Base-by-base conservation (phyloP, 2,888 invertebrate species). In the Caenorhabditis macrosperma region DNA sequence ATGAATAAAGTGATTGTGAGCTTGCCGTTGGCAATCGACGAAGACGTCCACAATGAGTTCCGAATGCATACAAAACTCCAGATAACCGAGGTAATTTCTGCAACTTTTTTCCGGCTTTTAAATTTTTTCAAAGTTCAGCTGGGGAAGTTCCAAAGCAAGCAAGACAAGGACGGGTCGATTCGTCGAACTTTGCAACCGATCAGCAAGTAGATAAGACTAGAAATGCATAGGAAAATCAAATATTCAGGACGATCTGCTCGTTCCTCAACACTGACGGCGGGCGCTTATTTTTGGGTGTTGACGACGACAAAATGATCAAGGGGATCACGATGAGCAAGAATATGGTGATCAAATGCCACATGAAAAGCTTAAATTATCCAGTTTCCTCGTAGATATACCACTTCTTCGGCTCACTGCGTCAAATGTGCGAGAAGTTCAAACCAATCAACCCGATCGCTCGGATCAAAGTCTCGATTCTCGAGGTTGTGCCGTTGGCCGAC, bases 261-360 rank as follows among this genome's bases (percentile, higher is more conserved):
- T 84, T 84, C 64, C 63, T 85, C 28, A 85, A 85, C 60, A 82
- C 84, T 6, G 68, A 77, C 33, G 85, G 85, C 17, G 85, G 85
- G 0, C 57, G 66, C 2, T 64, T 85, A 10, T 83, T 75, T 26
- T 50, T 85, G 22, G 85, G 85, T 24, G 79, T 85, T 1, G 78
- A 80, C 46, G 83, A 83, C 35, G 60, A 66, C 26, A 82, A 82
- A 59, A 38, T 72, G 12, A 63, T 85, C 4, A 72, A 76, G 22
- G 85, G 85, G 46, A 46, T 83, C 41, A 61, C 64, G 17, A 74
- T 83, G 81, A 83, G 81, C 35, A 72, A 67, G 30, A 76, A 78
- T 55, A 77, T 80, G 81, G 81, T 77, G 1, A 28, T 10, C 28
- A 38, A 35, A 50, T 9, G 12, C 50, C 10, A n/a, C 9, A 26